phyloP scores from a whole-genome alignment of 2,797 vertebrate species.

The Urophycis tenuis region DNA sequence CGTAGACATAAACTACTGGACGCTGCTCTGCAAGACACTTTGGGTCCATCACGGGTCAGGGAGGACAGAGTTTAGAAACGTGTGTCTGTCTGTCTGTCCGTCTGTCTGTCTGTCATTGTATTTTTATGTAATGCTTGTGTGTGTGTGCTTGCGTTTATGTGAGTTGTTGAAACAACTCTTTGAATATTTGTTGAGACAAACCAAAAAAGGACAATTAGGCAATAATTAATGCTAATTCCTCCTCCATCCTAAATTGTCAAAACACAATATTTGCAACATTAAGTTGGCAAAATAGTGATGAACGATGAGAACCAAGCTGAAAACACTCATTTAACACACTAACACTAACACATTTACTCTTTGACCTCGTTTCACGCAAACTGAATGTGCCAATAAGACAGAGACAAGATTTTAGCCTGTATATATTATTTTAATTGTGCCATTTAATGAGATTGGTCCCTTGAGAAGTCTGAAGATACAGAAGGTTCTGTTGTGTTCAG shows the following conservation, averaged over 20 bases:
- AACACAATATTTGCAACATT: neutral
- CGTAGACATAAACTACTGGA: conserved; percentile 37
- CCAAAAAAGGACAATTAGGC: conserved; percentile 41
- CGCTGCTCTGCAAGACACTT: conserved; percentile 43
- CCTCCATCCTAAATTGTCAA: neutral
- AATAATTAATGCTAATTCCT: conserved; percentile 50
- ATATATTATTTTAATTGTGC: conserved; percentile 10
- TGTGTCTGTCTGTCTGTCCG: conserved; percentile 2
- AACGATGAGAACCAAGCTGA: neutral
- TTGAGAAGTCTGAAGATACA: neutral
- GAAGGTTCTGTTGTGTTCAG: conserved; percentile 6
- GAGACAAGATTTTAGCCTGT: neutral
- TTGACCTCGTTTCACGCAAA: neutral
- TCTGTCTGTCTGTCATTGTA: neutral
- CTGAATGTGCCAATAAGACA: conserved; percentile 22
- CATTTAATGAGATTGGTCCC: neutral
- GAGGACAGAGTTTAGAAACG: conserved; percentile 20
- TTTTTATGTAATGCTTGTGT: neutral
- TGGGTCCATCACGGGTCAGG: conserved; percentile 24
- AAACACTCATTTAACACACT: neutral
- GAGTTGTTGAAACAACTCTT: neutral
- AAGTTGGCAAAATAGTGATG: neutral
- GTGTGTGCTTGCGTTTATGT: neutral
- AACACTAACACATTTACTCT: neutral
- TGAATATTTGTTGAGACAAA: conserved; percentile 9